Percentiles rank a stretch among this genome's conserved stretches.
phyloP scores from a whole-genome alignment of 1,140 invertebrate genomes.

The Ladona fulva region DNA sequence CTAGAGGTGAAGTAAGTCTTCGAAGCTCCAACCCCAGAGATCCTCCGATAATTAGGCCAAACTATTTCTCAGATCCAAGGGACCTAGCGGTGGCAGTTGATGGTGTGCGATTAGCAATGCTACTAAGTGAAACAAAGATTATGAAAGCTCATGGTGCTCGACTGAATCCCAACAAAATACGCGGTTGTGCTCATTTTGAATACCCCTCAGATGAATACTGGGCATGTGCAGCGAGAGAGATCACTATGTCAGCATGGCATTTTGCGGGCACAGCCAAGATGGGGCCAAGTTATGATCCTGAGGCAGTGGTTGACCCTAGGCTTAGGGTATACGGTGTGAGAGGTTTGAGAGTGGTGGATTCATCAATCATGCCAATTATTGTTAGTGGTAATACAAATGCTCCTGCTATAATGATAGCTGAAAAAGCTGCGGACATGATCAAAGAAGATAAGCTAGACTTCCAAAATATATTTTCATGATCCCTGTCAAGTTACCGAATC shows the following conservation, averaged over 20 bases:
- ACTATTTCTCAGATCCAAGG: slow-evolving; percentile 60
- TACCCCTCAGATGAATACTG: slow-evolving; percentile 42
- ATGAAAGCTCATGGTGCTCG: slow-evolving; percentile 62
- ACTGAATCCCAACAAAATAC: slow-evolving; percentile 43
- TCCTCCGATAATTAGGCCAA: slow-evolving; percentile 70
- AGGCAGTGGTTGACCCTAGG: slow-evolving; percentile 49
- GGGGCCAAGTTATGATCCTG: slow-evolving; percentile 44
- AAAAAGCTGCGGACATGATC: slow-evolving; percentile 42
- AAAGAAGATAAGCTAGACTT: slow-evolving; percentile 36
- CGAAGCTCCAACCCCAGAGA: slow-evolving; percentile 52
- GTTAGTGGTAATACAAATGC: slow-evolving; percentile 40
- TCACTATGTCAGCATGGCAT: slow-evolving; percentile 60
- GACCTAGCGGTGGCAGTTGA: slow-evolving; percentile 52
- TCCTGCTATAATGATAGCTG: slow-evolving; percentile 41
- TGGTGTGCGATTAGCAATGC: slow-evolving; percentile 64
- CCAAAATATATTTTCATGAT: too few relatives aligned
- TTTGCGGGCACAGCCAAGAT: slow-evolving; percentile 55
- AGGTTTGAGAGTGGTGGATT: slow-evolving; percentile 39
- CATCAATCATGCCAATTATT: slow-evolving; percentile 41
- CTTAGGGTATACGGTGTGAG: slow-evolving; percentile 44
- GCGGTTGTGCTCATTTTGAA: slow-evolving; percentile 36
- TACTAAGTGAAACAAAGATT: slow-evolving; percentile 63
- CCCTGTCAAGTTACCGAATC: too few relatives aligned
- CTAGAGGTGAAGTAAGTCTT: slow-evolving; percentile 57
- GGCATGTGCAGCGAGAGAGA: slow-evolving; percentile 37